Conservation (phyloP, 2,888 invertebrate species). For the Myopa tessellatipennis region DNA sequence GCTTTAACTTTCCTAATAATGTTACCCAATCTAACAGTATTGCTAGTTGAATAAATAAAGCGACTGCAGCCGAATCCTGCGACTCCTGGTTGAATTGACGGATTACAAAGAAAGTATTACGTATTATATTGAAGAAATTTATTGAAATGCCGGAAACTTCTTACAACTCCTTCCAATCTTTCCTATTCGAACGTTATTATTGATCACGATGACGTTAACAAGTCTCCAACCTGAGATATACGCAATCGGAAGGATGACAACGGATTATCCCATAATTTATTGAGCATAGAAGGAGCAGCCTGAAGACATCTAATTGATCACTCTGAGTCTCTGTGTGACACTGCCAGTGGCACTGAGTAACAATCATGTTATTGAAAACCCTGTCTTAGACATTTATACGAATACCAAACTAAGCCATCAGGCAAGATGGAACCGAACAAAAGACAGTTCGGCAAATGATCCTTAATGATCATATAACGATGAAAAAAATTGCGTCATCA, state of each 20-base stretch:
- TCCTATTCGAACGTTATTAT: too few species aligned
- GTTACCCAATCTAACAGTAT: too few species aligned
- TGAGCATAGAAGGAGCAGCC: slow-evolving; percentile 5
- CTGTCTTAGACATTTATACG: too few species aligned
- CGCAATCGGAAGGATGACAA: slow-evolving; percentile 29
- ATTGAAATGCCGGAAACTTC: too few species aligned
- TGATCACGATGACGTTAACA: too few species aligned
- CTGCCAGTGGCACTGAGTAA: neutral
- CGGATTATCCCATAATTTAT: slow-evolving; percentile 45
- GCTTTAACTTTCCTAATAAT: too few species aligned
- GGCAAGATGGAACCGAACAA: neutral
- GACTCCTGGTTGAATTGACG: too few species aligned
- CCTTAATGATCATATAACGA: slow-evolving; percentile 19
- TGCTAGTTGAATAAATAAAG: too few species aligned
- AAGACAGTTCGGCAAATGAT: neutral
- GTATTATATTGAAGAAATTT: too few species aligned
- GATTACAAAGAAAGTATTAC: too few species aligned
- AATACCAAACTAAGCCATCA: too few species aligned
- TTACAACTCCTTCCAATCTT: neutral
- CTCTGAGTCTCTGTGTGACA: neutral
- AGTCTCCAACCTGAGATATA: neutral
- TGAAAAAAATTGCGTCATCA: slow-evolving; percentile 31
- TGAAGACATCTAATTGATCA: slow-evolving; percentile 14
- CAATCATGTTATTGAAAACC: neutral
- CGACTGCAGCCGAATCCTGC: too few species aligned